These are phyloP conservation scores for Enoplosus armatus DNA, from an alignment of 2,797 vertebrate species.

Conservation along the genomic window DNA sequence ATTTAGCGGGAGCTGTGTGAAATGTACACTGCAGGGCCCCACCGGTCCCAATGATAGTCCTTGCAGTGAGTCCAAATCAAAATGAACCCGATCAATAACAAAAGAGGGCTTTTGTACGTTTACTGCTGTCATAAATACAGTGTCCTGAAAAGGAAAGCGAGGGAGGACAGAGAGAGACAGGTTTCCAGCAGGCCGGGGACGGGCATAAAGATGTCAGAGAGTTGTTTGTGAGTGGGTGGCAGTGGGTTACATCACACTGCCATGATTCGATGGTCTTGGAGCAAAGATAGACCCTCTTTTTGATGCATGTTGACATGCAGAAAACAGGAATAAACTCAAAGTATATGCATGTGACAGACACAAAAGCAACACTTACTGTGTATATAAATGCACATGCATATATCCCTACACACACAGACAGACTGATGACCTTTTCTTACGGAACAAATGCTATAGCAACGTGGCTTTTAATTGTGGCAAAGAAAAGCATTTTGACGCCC, in stretches of 20 bases:
- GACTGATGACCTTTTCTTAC: not conserved
- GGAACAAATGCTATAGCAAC: not conserved
- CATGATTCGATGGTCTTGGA: conserved; percentile 18
- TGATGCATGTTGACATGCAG: conserved; percentile 4
- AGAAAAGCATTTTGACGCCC: conserved; percentile 41
- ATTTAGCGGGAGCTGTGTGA: conserved; percentile 78
- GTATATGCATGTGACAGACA: not conserved
- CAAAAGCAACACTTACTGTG: not conserved
- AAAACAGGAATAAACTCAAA: not conserved
- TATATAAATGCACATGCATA: not conserved
- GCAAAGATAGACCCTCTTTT: conserved; percentile 16
- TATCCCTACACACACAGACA: not conserved
- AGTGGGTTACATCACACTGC: conserved; percentile 11
- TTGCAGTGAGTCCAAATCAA: conserved; percentile 71
- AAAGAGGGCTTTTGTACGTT: conserved; percentile 74
- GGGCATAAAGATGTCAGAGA: conserved; percentile 71
- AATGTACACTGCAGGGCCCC: conserved; percentile 76
- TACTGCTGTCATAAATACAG: conserved; percentile 76
- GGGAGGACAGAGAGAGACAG: conserved; percentile 63
- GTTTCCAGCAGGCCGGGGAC: conserved; percentile 44
- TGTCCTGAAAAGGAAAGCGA: conserved; percentile 67
- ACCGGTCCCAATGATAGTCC: conserved; percentile 65
- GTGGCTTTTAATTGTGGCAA: conserved; percentile 39
- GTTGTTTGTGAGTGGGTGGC: conserved; percentile 36
- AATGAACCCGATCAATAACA: conserved; percentile 76